Percentiles rank a stretch among this genome's conserved stretches.
phyloP scores from a whole-genome alignment of 2,797 vertebrate species.

The Alectoris magna region DNA sequence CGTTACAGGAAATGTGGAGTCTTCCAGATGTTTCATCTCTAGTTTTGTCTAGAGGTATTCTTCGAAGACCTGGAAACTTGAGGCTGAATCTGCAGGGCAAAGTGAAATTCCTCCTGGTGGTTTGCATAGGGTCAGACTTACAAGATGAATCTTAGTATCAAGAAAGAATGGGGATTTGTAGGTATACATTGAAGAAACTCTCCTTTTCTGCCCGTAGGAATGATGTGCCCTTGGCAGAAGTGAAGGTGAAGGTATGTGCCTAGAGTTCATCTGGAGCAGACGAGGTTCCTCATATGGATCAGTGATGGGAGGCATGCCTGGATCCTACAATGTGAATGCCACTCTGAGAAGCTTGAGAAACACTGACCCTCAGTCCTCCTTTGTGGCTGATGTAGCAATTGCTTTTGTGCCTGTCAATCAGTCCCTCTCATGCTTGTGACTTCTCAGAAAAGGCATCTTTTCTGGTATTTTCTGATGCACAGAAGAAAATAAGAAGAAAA shows the following conservation, averaged over 20 bases:
- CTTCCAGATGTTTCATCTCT: neutral
- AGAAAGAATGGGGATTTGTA: neutral
- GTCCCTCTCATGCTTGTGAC: neutral
- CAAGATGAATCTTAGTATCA: neutral
- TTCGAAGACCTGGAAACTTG: neutral
- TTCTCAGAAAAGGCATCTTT: neutral
- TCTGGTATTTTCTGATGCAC: neutral
- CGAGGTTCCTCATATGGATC: neutral
- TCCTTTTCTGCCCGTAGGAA: neutral
- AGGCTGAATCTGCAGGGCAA: neutral
- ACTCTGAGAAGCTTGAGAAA: neutral
- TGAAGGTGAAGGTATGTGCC: neutral
- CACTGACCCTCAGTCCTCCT: neutral
- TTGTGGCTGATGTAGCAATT: neutral
- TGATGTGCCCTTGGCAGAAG: neutral
- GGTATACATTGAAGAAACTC: neutral
- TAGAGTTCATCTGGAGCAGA: neutral
- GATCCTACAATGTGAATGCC: neutral
- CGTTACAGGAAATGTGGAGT: neutral
- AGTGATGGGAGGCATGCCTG: neutral
- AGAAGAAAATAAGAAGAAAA: neutral
- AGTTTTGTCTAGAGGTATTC: neutral
- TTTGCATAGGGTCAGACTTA: neutral
- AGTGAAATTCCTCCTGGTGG: neutral
- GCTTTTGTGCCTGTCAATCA: neutral